A percentile compares a stretch with the other conserved stretches of the same genome.
phyloP scores from a whole-genome alignment of 1,140 invertebrate species.

The Muscidifurax raptorellus region DNA sequence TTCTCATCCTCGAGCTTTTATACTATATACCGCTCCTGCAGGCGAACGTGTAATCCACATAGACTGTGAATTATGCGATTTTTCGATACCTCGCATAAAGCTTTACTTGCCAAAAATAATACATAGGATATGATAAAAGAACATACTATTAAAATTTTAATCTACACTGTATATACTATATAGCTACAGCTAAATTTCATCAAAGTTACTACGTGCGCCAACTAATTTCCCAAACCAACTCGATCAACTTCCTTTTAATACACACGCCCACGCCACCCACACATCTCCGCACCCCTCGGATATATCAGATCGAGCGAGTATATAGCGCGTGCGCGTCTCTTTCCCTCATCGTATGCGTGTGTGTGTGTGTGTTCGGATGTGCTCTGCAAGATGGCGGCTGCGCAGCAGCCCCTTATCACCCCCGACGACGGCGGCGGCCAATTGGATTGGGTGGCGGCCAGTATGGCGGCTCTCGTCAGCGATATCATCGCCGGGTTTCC shows the following conservation, averaged over 20 bases:
- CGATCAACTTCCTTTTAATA: background rate
- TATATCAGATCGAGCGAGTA: no score
- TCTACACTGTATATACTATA: no score
- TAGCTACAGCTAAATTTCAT: no score
- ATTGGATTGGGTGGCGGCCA: constrained; percentile 72
- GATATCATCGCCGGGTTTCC: constrained; percentile 65
- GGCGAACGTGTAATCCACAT: background rate
- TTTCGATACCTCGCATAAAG: background rate
- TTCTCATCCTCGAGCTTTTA: constrained; percentile 52
- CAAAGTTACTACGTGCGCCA: no score
- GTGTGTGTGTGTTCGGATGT: no score
- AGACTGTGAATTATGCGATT: constrained; percentile 1
- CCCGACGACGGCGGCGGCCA: constrained; percentile 56
- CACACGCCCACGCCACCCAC: no score
- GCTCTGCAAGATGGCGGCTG: constrained; percentile 66
- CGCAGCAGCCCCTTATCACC: constrained; percentile 16
- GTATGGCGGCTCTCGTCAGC: constrained; percentile 71
- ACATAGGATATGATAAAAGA: no score
- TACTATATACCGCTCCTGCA: constrained; percentile 41
- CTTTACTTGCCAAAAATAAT: no score
- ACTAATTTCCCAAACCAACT: background rate
- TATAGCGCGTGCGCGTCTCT: constrained; percentile 59
- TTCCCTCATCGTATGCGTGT: no score
- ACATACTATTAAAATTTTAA: no score
- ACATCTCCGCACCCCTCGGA: no score